Evolutionary conservation across 2,797 vertebrate species (phyloP).

Genomic region (Dallia pectoralis): DNA sequence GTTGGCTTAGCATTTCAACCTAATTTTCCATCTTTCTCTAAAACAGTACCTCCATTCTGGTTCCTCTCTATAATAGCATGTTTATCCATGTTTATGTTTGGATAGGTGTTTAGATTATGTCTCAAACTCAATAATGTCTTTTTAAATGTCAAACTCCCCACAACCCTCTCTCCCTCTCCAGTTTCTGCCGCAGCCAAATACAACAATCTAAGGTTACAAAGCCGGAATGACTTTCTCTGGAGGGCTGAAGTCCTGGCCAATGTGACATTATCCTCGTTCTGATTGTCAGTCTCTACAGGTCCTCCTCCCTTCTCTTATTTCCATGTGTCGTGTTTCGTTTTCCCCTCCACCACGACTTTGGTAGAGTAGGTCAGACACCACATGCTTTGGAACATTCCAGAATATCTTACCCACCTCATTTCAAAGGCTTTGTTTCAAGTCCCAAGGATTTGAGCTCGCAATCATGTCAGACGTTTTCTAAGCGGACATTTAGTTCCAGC

Average conservation of each 20-base stretch:
- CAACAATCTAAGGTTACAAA: neutral
- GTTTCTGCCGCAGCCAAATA: conserved; percentile 4
- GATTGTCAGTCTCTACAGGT: no score
- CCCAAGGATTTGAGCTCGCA: neutral
- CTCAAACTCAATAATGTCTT: no score
- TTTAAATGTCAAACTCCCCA: conserved; percentile 9
- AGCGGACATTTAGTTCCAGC: conserved; percentile 1
- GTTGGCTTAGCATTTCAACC: neutral
- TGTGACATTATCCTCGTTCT: no score
- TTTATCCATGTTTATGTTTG: neutral
- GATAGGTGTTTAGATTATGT: neutral
- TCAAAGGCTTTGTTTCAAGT: neutral
- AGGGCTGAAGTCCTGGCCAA: no score
- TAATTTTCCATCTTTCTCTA: neutral
- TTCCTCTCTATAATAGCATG: neutral
- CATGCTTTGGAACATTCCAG: neutral
- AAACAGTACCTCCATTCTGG: conserved; percentile 2
- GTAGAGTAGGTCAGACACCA: no score
- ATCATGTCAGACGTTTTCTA: neutral
- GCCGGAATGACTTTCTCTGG: no score
- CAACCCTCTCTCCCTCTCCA: conserved; percentile 7
- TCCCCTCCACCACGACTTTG: no score
- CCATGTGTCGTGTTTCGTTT: no score
- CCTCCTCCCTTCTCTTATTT: no score
- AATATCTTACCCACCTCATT: neutral